phyloP scores from a whole-genome alignment of 2,113 vertebrate species.

The Dasypus novemcinctus region DNA sequence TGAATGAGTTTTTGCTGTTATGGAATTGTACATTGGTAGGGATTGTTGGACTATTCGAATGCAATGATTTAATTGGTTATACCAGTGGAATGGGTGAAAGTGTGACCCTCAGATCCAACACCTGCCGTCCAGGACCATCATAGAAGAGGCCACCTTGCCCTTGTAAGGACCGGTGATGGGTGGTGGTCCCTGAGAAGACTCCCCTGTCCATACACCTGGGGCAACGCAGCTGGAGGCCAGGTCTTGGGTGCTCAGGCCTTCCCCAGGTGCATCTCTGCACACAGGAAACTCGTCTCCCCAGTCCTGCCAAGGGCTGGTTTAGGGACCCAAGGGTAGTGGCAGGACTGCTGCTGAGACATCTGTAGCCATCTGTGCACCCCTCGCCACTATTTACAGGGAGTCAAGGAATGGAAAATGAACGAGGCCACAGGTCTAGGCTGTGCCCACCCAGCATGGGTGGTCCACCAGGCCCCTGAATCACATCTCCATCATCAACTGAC shows the following conservation, averaged over 20 bases:
- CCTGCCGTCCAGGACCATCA: background rate
- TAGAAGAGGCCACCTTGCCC: background rate
- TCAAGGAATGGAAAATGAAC: background rate
- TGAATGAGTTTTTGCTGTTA: background rate
- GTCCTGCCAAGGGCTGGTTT: background rate
- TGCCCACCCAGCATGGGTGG: background rate
- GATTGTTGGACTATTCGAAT: background rate
- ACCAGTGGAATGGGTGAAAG: background rate
- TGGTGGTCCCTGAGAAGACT: background rate
- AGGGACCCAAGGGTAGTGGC: background rate
- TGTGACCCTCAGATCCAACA: background rate
- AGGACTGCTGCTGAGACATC: accelerated
- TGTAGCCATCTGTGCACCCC: background rate
- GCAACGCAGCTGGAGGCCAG: background rate
- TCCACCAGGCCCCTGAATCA: background rate
- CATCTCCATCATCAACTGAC: background rate
- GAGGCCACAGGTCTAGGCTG: no score
- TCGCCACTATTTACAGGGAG: background rate
- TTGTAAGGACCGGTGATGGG: background rate
- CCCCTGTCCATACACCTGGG: background rate
- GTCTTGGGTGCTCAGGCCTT: background rate
- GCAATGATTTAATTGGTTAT: background rate
- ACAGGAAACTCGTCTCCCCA: background rate
- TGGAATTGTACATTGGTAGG: no score
- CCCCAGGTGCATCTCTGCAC: background rate